Percentiles rank a stretch among this genome's conserved stretches.
Conservation (phyloP, 2,797 vertebrate genomes). For the Carapus acus region DNA sequence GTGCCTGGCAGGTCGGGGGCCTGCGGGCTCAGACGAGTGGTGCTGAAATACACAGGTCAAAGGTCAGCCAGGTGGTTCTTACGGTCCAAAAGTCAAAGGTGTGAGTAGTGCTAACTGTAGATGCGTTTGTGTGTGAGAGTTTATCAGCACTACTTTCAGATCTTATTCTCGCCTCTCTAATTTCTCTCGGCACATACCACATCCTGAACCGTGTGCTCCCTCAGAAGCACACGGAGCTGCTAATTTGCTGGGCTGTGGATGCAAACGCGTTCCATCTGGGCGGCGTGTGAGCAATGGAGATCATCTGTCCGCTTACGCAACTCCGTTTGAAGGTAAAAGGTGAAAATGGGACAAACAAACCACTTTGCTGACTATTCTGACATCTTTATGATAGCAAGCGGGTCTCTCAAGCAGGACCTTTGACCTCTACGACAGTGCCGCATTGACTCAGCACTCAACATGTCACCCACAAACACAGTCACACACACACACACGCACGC, state of each 20-base stretch:
- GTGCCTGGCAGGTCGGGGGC: too few species aligned
- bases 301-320: constrained; percentile 23
- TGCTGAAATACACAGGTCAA: too few species aligned
- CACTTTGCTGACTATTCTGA: constrained; percentile 15
- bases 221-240: neutral
- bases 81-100: constrained; percentile 62
- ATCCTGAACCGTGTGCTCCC: neutral
- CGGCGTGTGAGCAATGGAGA: neutral
- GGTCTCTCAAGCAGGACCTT: constrained; percentile 31
- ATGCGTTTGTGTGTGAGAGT: neutral
- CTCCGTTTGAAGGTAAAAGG: constrained; percentile 33
- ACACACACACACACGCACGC: too few species aligned
- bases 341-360: constrained; percentile 2
- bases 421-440: constrained; percentile 6
- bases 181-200: neutral
- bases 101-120: constrained; percentile 9
- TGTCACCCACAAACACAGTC: too few species aligned
- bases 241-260: neutral
- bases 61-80: constrained; percentile 6
- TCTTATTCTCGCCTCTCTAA: too few species aligned
- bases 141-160: too few species aligned
- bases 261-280: neutral
- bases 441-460: constrained; percentile 18
- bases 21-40: too few species aligned
- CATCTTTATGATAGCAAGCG: constrained; percentile 35